Conservation (phyloP, 2,113 vertebrate genomes). For the Alligator sinensis region DNA sequence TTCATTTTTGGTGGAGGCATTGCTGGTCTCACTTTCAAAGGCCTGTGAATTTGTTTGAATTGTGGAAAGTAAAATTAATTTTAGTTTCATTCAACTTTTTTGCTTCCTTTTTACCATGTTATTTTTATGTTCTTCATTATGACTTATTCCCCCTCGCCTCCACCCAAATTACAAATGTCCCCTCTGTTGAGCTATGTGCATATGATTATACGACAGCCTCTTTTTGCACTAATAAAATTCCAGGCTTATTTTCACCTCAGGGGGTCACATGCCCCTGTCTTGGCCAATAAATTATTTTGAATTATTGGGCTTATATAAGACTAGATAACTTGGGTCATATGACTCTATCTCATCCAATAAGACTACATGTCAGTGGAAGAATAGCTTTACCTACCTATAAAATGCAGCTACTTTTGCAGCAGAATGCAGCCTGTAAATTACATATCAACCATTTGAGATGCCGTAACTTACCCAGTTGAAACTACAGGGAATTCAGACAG, state of each 20-base stretch:
- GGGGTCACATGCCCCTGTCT: not conserved
- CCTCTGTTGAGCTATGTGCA: not conserved
- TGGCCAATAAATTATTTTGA: not conserved
- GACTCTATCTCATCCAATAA: not conserved
- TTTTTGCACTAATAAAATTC: not conserved
- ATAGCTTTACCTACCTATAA: not conserved
- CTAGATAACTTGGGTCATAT: not conserved
- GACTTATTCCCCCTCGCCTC: not conserved
- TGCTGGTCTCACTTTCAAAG: not conserved
- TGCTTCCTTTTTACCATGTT: not conserved
- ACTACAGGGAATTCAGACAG: conserved; percentile 45
- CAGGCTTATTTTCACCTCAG: not conserved
- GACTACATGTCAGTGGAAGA: not conserved
- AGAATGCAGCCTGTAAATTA: not conserved
- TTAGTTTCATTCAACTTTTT: not conserved
- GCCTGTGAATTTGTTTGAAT: not conserved
- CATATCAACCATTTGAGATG: conserved; percentile 27
- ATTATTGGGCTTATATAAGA: not conserved
- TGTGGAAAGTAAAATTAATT: not conserved
- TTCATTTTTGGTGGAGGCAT: not conserved
- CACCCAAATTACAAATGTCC: not conserved
- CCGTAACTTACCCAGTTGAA: conserved; percentile 38
- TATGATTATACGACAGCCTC: not conserved
- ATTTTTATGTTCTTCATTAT: not conserved
- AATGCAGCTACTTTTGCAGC: not conserved